These are phyloP conservation scores for Habroteleia sp. DNA, from an alignment of 2,888 invertebrate genomes.

Conservation along the genomic window DNA sequence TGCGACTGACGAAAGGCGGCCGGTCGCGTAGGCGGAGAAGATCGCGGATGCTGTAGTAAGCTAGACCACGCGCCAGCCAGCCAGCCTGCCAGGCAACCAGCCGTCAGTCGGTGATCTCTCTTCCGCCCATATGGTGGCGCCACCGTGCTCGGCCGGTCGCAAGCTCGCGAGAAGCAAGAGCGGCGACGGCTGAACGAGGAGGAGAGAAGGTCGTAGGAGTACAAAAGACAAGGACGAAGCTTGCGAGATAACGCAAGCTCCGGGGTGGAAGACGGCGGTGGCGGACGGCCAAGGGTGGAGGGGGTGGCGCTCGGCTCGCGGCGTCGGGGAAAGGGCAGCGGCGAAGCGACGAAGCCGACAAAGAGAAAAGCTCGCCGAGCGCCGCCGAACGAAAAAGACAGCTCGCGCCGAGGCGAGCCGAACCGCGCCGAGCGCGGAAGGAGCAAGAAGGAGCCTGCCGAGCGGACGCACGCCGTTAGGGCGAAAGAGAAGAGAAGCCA, in stretches of 20 bases:
- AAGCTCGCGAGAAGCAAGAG: conserved; percentile 71
- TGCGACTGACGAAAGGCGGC: conserved; percentile 80
- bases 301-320: conserved; percentile 58
- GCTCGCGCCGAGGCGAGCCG: conserved; percentile 67
- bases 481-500: conserved; percentile 62
- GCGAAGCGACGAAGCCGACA: conserved; percentile 44
- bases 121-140: conserved; percentile 79
- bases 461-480: conserved; percentile 50
- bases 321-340: conserved; percentile 40
- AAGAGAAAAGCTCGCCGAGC: conserved; percentile 29
- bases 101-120: conserved; percentile 73
- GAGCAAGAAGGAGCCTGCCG: conserved; percentile 54
- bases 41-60: conserved; percentile 80
- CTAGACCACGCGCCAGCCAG: conserved; percentile 68
- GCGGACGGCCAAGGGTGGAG: conserved; percentile 58
- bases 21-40: conserved; percentile 80
- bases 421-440: conserved; percentile 67
- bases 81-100: conserved; percentile 66
- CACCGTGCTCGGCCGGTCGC: conserved; percentile 70
- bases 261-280: conserved; percentile 64
- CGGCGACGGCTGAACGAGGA: conserved; percentile 46
- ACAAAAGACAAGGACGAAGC: conserved; percentile 58
- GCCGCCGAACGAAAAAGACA: conserved; percentile 45
- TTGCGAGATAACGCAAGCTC: conserved; percentile 52
- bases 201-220: conserved; percentile 42